Conservation (phyloP, 2,797 vertebrate genomes). For the Triplophysa yarkandensis region DNA sequence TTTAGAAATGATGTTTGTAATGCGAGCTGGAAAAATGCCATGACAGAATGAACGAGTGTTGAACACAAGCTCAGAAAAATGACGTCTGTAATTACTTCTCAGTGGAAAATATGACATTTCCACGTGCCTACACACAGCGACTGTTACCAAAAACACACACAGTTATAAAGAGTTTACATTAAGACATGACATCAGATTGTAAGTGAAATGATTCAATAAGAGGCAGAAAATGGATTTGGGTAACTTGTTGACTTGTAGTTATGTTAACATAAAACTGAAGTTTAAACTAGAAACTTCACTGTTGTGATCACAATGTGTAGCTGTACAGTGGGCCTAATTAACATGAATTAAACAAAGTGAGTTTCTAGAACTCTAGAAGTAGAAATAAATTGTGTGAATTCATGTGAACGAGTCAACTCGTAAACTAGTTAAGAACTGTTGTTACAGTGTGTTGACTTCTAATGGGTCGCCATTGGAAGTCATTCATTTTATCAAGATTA, state of each 20-base stretch:
- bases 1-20: constrained; percentile 45
- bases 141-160: constrained; percentile 17
- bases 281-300: no score
- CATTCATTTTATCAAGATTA: no score
- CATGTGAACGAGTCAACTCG: no score
- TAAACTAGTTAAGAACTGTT: no score
- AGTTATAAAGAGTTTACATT: constrained; percentile 15
- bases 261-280: no score
- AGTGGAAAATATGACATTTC: constrained; percentile 39
- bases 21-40: constrained; percentile 21
- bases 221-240: neutral
- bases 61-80: neutral
- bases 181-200: neutral
- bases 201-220: neutral
- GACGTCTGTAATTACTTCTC: constrained; percentile 47
- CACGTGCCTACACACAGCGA: neutral
- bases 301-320: no score
- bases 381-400: no score
- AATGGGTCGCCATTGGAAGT: no score
- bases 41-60: constrained; percentile 34
- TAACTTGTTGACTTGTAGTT: neutral
- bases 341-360: no score
- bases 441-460: no score
- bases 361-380: no score
- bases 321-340: no score